These are phyloP conservation scores for Chloropsis cyanopogon DNA, from an alignment of 2,113 vertebrate species.

Conservation along the genomic window DNA sequence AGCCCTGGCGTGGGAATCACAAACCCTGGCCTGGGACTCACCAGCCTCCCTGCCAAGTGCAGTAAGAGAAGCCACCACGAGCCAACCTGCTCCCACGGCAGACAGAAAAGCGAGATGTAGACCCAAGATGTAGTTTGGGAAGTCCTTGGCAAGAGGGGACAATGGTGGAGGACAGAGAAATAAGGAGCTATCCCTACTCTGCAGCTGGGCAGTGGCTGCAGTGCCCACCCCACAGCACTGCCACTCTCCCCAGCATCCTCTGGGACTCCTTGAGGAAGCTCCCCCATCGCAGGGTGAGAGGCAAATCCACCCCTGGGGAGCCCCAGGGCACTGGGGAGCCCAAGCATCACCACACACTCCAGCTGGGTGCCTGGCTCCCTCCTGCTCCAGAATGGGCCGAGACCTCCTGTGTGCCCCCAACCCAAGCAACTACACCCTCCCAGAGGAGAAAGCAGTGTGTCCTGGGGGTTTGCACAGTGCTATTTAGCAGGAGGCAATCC, in stretches of 20 bases:
- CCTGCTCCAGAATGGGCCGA: background rate
- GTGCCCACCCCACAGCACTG: background rate
- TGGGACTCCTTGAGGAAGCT: background rate
- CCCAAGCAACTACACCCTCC: background rate
- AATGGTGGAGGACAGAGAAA: background rate
- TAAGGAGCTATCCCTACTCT: rapidly evolving
- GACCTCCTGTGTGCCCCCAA: rapidly evolving
- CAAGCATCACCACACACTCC: background rate
- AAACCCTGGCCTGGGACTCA: background rate
- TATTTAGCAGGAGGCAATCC: background rate
- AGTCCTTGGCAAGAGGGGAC: background rate
- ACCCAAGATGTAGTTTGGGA: background rate
- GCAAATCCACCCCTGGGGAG: background rate
- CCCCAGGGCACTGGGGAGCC: background rate
- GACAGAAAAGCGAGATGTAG: background rate
- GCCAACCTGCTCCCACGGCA: background rate
- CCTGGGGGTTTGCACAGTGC: background rate
- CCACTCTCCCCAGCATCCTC: background rate
- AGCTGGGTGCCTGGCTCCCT: background rate
- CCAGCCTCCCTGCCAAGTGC: background rate
- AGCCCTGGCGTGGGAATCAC: background rate
- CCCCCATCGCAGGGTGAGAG: rapidly evolving
- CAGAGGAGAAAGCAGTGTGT: background rate
- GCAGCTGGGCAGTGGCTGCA: background rate
- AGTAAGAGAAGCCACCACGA: rapidly evolving